Percentiles rank a stretch among this genome's conserved stretches.
Evolutionary conservation across 2,888 invertebrate genomes (phyloP).

Genomic region (Epinotia demarniana): DNA sequence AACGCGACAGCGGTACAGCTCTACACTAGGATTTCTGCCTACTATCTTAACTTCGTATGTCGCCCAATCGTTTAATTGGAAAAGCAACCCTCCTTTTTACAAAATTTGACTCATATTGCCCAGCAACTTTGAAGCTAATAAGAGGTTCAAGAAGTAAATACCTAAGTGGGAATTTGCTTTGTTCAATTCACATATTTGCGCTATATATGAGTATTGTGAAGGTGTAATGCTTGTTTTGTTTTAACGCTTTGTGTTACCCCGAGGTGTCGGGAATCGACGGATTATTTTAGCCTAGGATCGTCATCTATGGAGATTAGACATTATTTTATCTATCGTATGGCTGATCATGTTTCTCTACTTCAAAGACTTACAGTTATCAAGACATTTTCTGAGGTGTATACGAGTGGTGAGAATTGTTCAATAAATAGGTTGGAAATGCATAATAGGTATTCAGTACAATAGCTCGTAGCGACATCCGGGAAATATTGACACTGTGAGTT

Average conservation of each 20-base stretch:
- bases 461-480: background rate
- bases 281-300: background rate
- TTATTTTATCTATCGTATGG: too few relatives aligned
- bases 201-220: constrained; percentile 30
- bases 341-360: too few relatives aligned
- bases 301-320: background rate
- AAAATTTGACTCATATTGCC: background rate
- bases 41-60: background rate
- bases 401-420: background rate
- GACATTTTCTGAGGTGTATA: background rate
- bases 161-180: constrained; percentile 35
- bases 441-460: background rate
- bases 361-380: too few relatives aligned
- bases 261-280: constrained; percentile 1
- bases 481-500: background rate
- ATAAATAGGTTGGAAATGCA: background rate
- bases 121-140: background rate
- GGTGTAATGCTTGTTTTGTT: constrained; percentile 34
- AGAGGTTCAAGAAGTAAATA: background rate
- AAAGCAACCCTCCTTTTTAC: constrained; percentile 3
- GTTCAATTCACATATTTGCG: constrained; percentile 33
- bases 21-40: constrained; percentile 14
- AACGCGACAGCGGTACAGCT: constrained; percentile 48
- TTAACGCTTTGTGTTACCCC: background rate
- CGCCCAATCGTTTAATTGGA: constrained; percentile 8